These are phyloP conservation scores for Prosopocoilus inquinatus DNA, from an alignment of 2,888 invertebrate genomes.

Conservation along the genomic window DNA sequence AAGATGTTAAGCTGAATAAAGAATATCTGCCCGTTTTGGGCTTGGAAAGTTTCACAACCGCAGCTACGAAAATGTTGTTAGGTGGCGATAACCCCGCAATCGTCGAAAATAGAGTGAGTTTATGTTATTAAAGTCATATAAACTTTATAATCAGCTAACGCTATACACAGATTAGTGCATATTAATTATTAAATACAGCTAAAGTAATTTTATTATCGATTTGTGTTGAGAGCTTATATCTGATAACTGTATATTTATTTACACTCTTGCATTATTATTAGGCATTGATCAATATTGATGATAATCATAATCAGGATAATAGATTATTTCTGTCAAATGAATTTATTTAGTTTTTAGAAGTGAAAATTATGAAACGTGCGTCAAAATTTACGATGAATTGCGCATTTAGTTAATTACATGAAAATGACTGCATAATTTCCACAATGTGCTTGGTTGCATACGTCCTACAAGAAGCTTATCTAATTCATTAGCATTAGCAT, in stretches of 20 bases:
- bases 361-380: too few species aligned
- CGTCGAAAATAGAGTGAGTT: constrained; percentile 63
- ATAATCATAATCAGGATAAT: too few species aligned
- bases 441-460: too few species aligned
- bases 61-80: constrained; percentile 81
- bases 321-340: too few species aligned
- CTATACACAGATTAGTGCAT: background rate
- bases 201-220: background rate
- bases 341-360: too few species aligned
- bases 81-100: constrained; percentile 76
- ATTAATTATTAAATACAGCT: background rate
- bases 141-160: background rate
- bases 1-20: constrained; percentile 81
- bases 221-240: background rate
- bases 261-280: background rate
- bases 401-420: too few species aligned
- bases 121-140: background rate
- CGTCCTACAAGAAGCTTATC: too few species aligned
- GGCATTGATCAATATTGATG: too few species aligned
- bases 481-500: too few species aligned
- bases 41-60: constrained; percentile 70
- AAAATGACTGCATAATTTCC: too few species aligned
- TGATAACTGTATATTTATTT: background rate
- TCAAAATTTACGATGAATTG: too few species aligned
- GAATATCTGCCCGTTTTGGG: constrained; percentile 95